Conservation (phyloP, 2,797 vertebrate genomes). For the Sebastes trivittatus region DNA sequence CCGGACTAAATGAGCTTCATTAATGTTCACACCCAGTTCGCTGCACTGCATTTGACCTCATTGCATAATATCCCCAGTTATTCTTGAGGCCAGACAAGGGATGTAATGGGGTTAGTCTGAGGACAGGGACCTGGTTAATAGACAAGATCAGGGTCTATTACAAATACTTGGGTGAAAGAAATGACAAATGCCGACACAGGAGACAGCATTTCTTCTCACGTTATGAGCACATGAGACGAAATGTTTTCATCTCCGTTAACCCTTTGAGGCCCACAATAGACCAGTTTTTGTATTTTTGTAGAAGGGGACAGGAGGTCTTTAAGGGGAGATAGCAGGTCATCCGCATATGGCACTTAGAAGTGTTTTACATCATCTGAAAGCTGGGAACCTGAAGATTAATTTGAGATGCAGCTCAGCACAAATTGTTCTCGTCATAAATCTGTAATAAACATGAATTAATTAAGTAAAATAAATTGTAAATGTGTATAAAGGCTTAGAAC, state of each 20-base stretch:
- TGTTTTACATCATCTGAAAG: too few species aligned
- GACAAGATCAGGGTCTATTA: constrained; percentile 25
- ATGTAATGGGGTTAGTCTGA: constrained; percentile 60
- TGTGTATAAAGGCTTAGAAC: too few species aligned
- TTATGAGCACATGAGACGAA: not conserved
- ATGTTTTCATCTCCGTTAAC: not conserved
- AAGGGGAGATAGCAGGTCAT: too few species aligned
- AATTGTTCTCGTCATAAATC: too few species aligned
- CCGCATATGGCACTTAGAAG: too few species aligned
- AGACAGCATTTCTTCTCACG: not conserved
- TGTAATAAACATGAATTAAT: too few species aligned
- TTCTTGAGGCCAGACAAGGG: constrained; percentile 34
- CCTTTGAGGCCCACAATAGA: too few species aligned
- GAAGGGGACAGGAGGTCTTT: fast-evolving
- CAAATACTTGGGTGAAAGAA: constrained; percentile 8
- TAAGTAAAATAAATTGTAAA: too few species aligned
- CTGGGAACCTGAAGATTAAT: too few species aligned
- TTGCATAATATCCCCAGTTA: constrained; percentile 52
- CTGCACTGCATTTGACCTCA: constrained; percentile 60
- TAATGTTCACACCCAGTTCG: constrained; percentile 49
- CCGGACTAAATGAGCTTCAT: constrained; percentile 59
- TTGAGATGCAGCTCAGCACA: too few species aligned
- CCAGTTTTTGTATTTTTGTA: too few species aligned
- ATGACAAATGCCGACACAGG: constrained; percentile 5
- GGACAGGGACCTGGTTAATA: constrained; percentile 40